A percentile compares a stretch with the other conserved stretches of the same genome.
Evolutionary conservation across 35 echinoderm and acorn worm genomes (phyloP).

Genomic region (Ophiothrix spiculata): DNA sequence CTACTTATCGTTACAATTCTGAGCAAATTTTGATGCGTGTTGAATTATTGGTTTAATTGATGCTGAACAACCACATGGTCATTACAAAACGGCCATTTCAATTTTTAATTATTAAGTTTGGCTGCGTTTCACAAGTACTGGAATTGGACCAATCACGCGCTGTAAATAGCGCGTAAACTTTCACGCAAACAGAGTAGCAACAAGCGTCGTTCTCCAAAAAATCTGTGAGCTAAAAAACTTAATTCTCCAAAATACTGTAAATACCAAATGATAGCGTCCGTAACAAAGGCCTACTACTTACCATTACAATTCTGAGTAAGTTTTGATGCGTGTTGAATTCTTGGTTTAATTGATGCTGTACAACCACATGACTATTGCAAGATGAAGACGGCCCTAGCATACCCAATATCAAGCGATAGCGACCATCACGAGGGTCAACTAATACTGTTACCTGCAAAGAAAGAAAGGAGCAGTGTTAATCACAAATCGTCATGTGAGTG

Average conservation of each 20-base stretch:
- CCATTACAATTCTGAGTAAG: constrained; percentile 60
- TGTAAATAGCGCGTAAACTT: too few species aligned
- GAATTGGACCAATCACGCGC: constrained; percentile 51
- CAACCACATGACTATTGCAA: constrained; percentile 71
- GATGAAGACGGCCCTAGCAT: constrained; percentile 52
- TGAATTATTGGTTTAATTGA: constrained; percentile 69
- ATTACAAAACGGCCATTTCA: too few species aligned
- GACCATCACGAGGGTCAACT: constrained; percentile 40
- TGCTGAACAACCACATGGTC: constrained; percentile 57
- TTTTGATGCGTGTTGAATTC: constrained; percentile 71
- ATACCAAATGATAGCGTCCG: too few species aligned
- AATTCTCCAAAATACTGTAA: too few species aligned
- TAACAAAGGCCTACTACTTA: constrained; percentile 16
- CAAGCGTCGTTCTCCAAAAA: too few species aligned
- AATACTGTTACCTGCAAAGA: constrained; percentile 58
- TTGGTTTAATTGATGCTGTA: constrained; percentile 55
- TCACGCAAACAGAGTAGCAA: too few species aligned
- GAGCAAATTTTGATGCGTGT: constrained; percentile 54
- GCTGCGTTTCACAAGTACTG: too few species aligned
- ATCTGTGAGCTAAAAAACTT: too few species aligned
- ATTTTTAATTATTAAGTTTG: too few species aligned
- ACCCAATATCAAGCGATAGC: constrained; percentile 47
- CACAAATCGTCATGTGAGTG: too few species aligned
- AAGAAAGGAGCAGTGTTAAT: too few species aligned
- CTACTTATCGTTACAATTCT: constrained; percentile 57